Evolutionary conservation across 2,888 invertebrate species (phyloP), one percentile per base, ranked within the genome.

Genomic region (Morpho achilles): DNA sequence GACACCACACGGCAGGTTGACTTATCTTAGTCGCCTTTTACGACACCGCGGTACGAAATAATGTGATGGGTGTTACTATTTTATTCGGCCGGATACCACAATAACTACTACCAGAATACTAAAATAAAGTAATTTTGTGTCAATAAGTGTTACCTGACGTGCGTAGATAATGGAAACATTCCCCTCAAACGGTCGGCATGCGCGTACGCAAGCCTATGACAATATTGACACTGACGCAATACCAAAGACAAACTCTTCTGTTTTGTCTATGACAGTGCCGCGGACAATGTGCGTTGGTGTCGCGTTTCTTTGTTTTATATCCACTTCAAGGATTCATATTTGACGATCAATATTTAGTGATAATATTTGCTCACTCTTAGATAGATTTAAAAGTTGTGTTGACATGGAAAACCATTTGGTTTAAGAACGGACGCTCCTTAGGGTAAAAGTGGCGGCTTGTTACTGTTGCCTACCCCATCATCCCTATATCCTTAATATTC

Each of bases 171-270:
- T 66, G 59, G 57, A 61, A 58, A 63, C 60, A 16, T n/a, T 22
- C 56, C 39, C 63, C 23, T 43, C 56, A 40, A 45, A 49, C 40
- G 47, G 60, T n/a, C 56, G 61, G 53, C 59, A 9, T 59, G 63
- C 62, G 58, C 59, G 47, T 58, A 61, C 65, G 64, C 67, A 66
- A 65, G 71, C 69, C 69, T 74, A 64, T 64, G 65, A 71, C 69
- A 82, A 82, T 85, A 83, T 85, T 84, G 80, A 84, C 78, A 70
- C 65, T 72, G 71, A 73, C 72, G 71, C 71, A 71, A 75, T 71
- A 68, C 62, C 65, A 64, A 61, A 72, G 66, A 67, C 69, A 68
- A 62, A 60, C 59, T 46, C 54, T 46, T 46, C 52, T 50, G 52
- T 56, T 53, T 56, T 50, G 52, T 56, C 61, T 55, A 48, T 46